Conservation (phyloP, 2,888 invertebrate species). For the Cheilosia pagana region DNA sequence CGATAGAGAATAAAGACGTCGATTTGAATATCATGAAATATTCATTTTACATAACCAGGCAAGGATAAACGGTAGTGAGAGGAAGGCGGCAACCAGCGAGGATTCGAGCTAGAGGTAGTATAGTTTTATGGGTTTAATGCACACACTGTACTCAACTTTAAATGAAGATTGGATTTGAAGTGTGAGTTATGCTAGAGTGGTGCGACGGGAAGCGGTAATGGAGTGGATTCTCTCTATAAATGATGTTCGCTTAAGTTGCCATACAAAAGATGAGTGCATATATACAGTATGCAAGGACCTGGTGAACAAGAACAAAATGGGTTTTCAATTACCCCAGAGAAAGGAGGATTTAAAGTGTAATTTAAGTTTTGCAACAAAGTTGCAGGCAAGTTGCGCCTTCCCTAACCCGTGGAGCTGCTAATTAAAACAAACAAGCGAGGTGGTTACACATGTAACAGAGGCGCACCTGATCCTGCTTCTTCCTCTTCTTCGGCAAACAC, state of each 20-base stretch:
- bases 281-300: conserved; percentile 3
- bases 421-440: conserved; percentile 60
- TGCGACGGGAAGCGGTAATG: conserved; percentile 38
- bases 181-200: conserved; percentile 36
- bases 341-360: conserved; percentile 51
- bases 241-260: conserved; percentile 51
- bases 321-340: conserved; percentile 49
- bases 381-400: not conserved
- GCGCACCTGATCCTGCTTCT: not conserved
- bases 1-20: conserved; percentile 50
- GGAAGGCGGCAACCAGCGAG: conserved; percentile 9
- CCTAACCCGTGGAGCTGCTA: conserved; percentile 32
- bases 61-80: conserved; percentile 34
- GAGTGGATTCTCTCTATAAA: conserved; percentile 55
- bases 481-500: conserved; percentile 22
- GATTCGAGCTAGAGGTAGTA: not conserved
- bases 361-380: conserved; percentile 55
- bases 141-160: conserved; percentile 42
- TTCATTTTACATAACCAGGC: conserved; percentile 66
- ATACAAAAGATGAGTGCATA: conserved; percentile 27
- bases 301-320: conserved; percentile 25
- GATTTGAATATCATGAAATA: conserved; percentile 74
- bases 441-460: conserved; percentile 5
- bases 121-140: conserved; percentile 59
- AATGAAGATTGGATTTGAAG: conserved; percentile 57